Base-by-base conservation (phyloP, 2,113 vertebrate genomes). In the Melanotaenia duboulayi region DNA sequence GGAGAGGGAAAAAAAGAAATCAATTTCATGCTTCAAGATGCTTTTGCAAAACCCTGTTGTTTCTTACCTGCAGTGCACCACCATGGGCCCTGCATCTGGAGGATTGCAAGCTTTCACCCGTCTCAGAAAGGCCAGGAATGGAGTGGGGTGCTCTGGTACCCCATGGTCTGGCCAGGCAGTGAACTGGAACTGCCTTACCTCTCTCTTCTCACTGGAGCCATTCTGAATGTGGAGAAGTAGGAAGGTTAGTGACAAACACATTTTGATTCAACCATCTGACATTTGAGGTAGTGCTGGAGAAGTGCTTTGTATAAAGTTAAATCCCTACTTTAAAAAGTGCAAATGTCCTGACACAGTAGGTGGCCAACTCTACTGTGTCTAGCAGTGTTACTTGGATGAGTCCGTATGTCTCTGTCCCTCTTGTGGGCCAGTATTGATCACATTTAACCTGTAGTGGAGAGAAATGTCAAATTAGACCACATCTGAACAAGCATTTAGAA, bases 141-240 rank as follows among this genome's bases (percentile, higher is more conserved):
- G 98, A 17, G 98, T 99, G 16, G 97, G 98, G 78, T 99, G 97
- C 60, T 99, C 98, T 1, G 98, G 98, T 50, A 99, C 97, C 22
- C 98, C 98, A 2, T 99, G 98, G 86, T 99, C 98, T n/a, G 98
- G 98, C 98, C 97, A 99, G 50, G 98, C 98, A 39, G 98, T 99
- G 90, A 99, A 99, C 93, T 99, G 98, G 89, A 99, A 99, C 85
- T 99, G 98, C 62, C 98, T 94, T 66, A 99, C 97, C 92, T 99
- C 98, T 64, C 97, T 93, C 86, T 99, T 99, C 91, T 99, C 98
- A 62, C 96, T 99, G 39, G 97, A 99, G 69, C 98, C 98, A 37
- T 97, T 99, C 98, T 99, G 87, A 49, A 71, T 3, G 52, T 7
- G 50, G n/a, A 57, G 22, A 80, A 0, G 17, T 35, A 58, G 22